Evolutionary conservation across 2,888 invertebrate genomes (phyloP).

Genomic region (Caenorhabditis sp.): DNA sequence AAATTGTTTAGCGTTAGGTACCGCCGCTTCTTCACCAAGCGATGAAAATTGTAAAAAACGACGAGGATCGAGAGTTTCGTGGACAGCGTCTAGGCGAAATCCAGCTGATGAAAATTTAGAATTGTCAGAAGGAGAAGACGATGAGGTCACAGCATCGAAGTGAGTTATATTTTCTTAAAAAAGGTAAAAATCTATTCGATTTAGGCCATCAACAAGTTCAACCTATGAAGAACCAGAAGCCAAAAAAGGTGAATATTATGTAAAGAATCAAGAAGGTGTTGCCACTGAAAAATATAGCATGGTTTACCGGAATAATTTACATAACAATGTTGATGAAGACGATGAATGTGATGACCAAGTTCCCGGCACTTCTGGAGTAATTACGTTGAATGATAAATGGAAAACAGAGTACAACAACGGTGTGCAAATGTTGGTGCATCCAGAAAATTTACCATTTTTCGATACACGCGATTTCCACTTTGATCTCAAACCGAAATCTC

Average conservation of each 20-base stretch:
- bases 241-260: constrained; percentile 3
- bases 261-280: constrained; percentile 6
- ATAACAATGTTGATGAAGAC: constrained; percentile 15
- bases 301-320: constrained; percentile 4
- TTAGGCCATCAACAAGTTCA: neutral
- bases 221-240: neutral
- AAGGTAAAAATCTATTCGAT: neutral
- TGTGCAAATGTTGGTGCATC: constrained; percentile 50
- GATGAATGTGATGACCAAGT: constrained; percentile 16
- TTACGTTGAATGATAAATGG: constrained; percentile 35
- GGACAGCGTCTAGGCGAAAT: neutral
- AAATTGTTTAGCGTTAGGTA: neutral
- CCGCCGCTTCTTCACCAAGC: neutral
- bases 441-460: constrained; percentile 29
- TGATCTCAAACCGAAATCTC: neutral
- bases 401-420: constrained; percentile 58
- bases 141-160: neutral
- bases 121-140: constrained; percentile 7
- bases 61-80: constrained; percentile 10
- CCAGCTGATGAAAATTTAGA: constrained; percentile 9
- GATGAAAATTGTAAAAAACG: constrained; percentile 15
- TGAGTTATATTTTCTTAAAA: neutral
- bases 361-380: neutral
- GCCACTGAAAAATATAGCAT: constrained; percentile 7
- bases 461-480: constrained; percentile 5